Conservation (phyloP, 2,888 invertebrate genomes). For the Tetragnatha montana region DNA sequence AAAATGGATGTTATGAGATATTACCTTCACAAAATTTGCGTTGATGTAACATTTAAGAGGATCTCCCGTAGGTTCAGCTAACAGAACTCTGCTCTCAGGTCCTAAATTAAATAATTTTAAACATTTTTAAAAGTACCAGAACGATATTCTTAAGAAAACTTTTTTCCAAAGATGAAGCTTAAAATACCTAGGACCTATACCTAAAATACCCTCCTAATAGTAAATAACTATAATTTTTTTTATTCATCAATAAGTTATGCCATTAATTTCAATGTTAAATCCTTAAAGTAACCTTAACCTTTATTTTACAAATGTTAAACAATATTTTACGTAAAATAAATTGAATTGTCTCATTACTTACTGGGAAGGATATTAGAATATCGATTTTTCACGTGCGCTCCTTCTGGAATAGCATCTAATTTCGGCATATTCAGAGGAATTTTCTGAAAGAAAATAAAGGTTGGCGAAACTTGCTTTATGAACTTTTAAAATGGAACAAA, state of each 20-base stretch:
- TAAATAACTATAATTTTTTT: background rate
- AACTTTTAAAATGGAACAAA: background rate
- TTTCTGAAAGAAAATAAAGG: slow-evolving; percentile 73
- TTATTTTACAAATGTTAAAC: background rate
- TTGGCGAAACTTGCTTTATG: background rate
- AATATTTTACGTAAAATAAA: no score
- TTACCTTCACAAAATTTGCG: slow-evolving; percentile 92
- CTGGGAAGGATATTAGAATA: slow-evolving; percentile 95
- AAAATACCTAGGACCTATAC: no score
- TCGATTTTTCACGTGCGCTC: slow-evolving; percentile 92
- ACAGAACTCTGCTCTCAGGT: slow-evolving; percentile 90
- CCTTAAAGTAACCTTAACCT: background rate
- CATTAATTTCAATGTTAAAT: background rate
- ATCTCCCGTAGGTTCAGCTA: slow-evolving; percentile 84
- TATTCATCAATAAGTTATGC: background rate
- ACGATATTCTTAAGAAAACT: background rate
- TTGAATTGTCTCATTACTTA: slow-evolving; percentile 72
- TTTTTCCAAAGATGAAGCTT: no score
- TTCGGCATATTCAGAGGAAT: slow-evolving; percentile 71
- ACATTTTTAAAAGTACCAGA: background rate
- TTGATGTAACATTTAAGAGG: slow-evolving; percentile 93
- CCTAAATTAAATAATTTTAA: slow-evolving; percentile 75
- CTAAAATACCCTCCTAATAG: no score
- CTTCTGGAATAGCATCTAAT: slow-evolving; percentile 88
- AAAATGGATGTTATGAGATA: slow-evolving; percentile 75